Percentiles rank a stretch among this genome's conserved stretches.
Conservation (phyloP, 2,113 vertebrate species). For the Dunckerocampus dactyliophorus region DNA sequence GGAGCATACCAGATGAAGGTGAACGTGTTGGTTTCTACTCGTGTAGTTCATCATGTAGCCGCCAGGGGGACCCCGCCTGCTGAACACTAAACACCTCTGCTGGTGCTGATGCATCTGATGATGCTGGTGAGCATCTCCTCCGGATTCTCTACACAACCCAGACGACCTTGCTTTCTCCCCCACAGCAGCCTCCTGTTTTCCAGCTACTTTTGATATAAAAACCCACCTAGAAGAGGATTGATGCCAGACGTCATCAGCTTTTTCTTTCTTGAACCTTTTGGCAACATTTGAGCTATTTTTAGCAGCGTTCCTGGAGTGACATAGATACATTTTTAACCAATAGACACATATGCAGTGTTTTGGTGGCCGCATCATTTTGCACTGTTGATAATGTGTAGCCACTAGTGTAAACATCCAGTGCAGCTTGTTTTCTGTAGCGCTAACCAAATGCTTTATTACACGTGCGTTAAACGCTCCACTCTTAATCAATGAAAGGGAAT, state of each 20-base stretch:
- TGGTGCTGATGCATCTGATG: not conserved
- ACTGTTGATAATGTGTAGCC: constrained; percentile 10
- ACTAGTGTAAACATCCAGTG: too few relatives aligned
- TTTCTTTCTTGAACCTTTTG: constrained; percentile 28
- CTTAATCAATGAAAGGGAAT: too few relatives aligned
- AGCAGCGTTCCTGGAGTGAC: constrained; percentile 29
- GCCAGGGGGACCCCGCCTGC: constrained; percentile 56
- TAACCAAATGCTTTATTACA: too few relatives aligned
- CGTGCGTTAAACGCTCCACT: too few relatives aligned
- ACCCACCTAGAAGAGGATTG: constrained; percentile 8
- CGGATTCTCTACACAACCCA: constrained; percentile 39
- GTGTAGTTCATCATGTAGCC: constrained; percentile 42
- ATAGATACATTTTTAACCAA: constrained; percentile 29
- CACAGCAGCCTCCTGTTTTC: not conserved
- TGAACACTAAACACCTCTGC: constrained; percentile 49
- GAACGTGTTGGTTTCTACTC: constrained; percentile 6
- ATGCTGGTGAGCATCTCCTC: constrained; percentile 17
- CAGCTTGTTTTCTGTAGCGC: too few relatives aligned
- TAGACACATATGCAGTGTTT: constrained; percentile 11
- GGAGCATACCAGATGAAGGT: constrained; percentile 42
- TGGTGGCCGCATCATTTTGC: not conserved
- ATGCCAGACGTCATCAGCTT: constrained; percentile 6
- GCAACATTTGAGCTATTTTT: constrained; percentile 44
- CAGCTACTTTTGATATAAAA: constrained; percentile 35
- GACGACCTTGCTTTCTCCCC: constrained; percentile 57